These are phyloP conservation scores for Hydractinia echinata DNA, from an alignment of 30 jellyfish, hydroid and myxozoan genomes.

Conservation along the genomic window DNA sequence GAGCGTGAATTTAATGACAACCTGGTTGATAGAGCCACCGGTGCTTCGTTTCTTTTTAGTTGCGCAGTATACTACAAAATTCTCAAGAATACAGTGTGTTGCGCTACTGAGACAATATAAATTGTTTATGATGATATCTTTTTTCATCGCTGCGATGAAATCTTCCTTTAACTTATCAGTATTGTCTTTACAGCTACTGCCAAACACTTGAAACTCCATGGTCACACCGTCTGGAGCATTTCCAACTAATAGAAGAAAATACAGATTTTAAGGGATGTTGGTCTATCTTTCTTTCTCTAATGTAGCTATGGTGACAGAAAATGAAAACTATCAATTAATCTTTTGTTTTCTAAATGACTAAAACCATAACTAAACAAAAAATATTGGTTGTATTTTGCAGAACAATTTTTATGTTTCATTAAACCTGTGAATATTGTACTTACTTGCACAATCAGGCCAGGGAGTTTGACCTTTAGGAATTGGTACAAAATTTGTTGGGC, in stretches of 20 bases:
- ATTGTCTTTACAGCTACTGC: slow-evolving; percentile 64
- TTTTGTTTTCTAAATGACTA: too few relatives aligned
- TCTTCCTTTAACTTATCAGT: slow-evolving; percentile 40
- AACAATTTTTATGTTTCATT: neutral
- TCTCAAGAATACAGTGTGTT: slow-evolving; percentile 61
- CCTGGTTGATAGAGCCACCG: slow-evolving; percentile 33
- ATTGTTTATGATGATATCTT: slow-evolving; percentile 41
- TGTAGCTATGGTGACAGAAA: too few relatives aligned
- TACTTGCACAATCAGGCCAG: slow-evolving; percentile 95
- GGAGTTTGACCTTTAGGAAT: slow-evolving; percentile 63
- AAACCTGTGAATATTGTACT: neutral
- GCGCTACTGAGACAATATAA: slow-evolving; percentile 39
- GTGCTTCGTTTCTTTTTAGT: slow-evolving; percentile 57
- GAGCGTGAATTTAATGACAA: slow-evolving; percentile 31
- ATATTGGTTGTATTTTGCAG: neutral
- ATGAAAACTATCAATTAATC: too few relatives aligned
- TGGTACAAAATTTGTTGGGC: slow-evolving; percentile 30
- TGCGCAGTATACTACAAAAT: slow-evolving; percentile 55
- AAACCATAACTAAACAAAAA: too few relatives aligned
- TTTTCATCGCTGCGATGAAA: slow-evolving; percentile 49
- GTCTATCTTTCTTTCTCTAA: too few relatives aligned
- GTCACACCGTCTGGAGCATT: slow-evolving; percentile 55
- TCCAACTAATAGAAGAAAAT: slow-evolving; percentile 35
- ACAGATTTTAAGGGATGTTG: too few relatives aligned
- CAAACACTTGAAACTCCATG: slow-evolving; percentile 60